Percentiles rank a stretch among this genome's conserved stretches.
Conservation (phyloP, 2,797 vertebrate genomes). For the Heterohyrax brucei region DNA sequence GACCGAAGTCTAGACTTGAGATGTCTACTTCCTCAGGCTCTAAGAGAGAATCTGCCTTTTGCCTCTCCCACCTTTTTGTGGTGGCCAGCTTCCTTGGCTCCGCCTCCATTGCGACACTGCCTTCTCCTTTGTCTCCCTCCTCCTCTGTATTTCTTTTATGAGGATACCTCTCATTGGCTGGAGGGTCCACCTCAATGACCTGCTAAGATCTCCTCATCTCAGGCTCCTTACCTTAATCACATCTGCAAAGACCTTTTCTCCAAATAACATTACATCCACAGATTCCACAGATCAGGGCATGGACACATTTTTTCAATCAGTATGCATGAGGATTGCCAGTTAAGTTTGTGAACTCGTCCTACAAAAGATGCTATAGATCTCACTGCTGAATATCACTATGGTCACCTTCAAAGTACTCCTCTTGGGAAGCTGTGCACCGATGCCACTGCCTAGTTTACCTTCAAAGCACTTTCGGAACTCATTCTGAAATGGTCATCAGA, state of each 20-base stretch:
- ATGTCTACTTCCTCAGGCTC: not conserved
- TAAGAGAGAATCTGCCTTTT: not conserved
- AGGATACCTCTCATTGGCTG: not conserved
- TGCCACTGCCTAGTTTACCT: too few species aligned
- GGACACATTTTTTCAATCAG: not conserved
- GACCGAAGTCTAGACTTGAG: not conserved
- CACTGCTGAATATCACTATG: too few species aligned
- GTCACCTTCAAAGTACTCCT: too few species aligned
- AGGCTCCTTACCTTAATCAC: not conserved
- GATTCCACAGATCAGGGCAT: not conserved
- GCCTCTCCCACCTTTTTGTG: not conserved
- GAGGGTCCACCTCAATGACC: not conserved
- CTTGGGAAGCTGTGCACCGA: too few species aligned
- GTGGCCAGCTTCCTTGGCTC: not conserved
- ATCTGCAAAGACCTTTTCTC: not conserved
- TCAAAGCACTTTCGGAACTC: too few species aligned
- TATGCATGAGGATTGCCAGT: too few species aligned
- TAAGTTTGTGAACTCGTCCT: too few species aligned
- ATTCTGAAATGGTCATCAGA: too few species aligned
- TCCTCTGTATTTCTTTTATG: not conserved
- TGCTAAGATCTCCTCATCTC: not conserved
- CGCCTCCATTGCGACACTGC: not conserved
- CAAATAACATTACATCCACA: not conserved
- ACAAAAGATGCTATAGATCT: too few species aligned
- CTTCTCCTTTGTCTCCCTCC: not conserved